A percentile compares a stretch with the other conserved stretches of the same genome.
Evolutionary conservation across 2,888 invertebrate genomes (phyloP).

Genomic region (Caradrina kadenii): DNA sequence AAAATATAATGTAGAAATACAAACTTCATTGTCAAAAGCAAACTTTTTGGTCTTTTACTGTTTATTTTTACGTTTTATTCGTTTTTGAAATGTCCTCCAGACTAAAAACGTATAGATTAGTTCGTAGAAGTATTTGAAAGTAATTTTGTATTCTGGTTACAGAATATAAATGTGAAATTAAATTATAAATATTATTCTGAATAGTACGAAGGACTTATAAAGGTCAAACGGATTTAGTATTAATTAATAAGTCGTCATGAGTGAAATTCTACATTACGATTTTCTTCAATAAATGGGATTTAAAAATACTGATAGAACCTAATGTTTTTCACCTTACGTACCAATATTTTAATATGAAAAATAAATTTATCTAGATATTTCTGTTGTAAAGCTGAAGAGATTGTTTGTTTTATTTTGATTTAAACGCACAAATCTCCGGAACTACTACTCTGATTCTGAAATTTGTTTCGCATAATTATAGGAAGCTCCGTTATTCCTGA

Average conservation of each 20-base stretch:
- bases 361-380: too few species aligned
- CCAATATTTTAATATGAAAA: too few species aligned
- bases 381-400: too few species aligned
- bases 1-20: not conserved
- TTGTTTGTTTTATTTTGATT: too few species aligned
- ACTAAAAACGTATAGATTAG: not conserved
- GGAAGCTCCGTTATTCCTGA: too few species aligned
- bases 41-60: constrained; percentile 7
- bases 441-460: too few species aligned
- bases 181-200: constrained; percentile 9
- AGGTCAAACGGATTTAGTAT: not conserved
- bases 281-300: too few species aligned
- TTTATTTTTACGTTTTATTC: not conserved
- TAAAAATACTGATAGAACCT: too few species aligned
- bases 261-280: not conserved
- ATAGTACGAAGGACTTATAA: not conserved
- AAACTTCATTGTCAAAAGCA: not conserved
- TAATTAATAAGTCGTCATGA: not conserved
- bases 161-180: not conserved
- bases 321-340: too few species aligned
- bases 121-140: not conserved
- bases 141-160: constrained; percentile 16
- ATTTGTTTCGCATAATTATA: too few species aligned
- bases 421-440: too few species aligned
- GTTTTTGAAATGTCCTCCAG: constrained; percentile 6